Base-by-base conservation (phyloP, 2,888 invertebrate genomes). In the Mythimna lalbum region DNA sequence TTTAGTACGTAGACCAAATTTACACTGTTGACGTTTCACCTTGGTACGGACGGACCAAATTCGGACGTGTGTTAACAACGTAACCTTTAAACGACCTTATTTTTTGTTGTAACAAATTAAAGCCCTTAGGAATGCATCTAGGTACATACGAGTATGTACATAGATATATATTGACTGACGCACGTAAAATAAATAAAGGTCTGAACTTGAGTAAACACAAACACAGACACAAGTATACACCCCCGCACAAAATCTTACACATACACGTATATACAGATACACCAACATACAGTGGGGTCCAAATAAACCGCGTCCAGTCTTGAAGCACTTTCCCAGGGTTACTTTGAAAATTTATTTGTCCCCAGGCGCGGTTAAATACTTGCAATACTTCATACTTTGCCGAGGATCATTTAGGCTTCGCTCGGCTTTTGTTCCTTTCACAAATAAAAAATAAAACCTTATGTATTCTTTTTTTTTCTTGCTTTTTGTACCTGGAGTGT, bases 331-430 rank as follows among this genome's bases (percentile, higher is more conserved):
- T 76, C 71, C 65, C 43, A n/a, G 53, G 84, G 81, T 83, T 80
- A 84, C 86, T 85, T 80, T 74, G 76, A 80, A 78, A 83, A 83
- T 81, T 76, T 84, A 85, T 84, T 82, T 85, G 86, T 83, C 81
- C 84, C 82, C 53, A 17, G 55, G 78, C 73, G 69, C 75, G 75
- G 84, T 83, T 84, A 85, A 84, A 84, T 85, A 78, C 84, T 85
- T 82, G 76, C 82, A 73, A 85, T 84, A 82, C 84, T 85, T 84
- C 86, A 84, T 84, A 83, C 86, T 84, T 84, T 83, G 64, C 74
- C 39, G 71, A 81, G 86, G 86, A 84, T 84, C 84, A 85, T 80
- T 85, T 83, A 76, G 76, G 84, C 82, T 83, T 83, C 80, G 53
- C 75, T 36, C 62, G 72, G 78, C 86, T 84, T 84, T 84, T 81